Evolutionary conservation across 2,113 vertebrate species (phyloP).

Genomic region (human): DNA sequence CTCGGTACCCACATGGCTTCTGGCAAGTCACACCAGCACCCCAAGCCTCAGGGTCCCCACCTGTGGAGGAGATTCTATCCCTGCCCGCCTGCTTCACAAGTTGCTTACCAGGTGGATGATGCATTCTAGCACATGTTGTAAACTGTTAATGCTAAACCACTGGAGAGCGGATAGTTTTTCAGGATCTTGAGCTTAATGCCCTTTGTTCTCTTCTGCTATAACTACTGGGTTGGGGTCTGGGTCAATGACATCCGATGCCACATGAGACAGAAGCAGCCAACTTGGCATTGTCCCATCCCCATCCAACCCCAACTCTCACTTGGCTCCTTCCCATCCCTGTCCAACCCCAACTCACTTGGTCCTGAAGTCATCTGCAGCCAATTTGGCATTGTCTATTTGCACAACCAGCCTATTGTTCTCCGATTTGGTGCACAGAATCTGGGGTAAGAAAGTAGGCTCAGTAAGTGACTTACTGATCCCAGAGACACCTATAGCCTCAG

Average conservation of each 20-base stretch:
- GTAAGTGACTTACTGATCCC: neutral
- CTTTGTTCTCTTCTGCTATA: neutral
- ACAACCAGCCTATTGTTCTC: slow-evolving; percentile 83
- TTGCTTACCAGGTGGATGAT: neutral
- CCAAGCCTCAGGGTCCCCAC: neutral
- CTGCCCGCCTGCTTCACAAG: neutral
- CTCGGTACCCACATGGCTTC: neutral
- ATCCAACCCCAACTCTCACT: slow-evolving; percentile 83
- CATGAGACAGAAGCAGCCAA: neutral
- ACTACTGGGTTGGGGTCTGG: neutral
- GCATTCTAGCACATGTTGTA: neutral
- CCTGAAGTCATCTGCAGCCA: slow-evolving; percentile 88
- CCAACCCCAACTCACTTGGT: slow-evolving; percentile 83
- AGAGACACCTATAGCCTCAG: neutral
- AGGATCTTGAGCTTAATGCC: neutral
- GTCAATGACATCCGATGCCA: neutral
- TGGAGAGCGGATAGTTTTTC: neutral
- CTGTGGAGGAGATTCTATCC: neutral
- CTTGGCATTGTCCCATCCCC: neutral
- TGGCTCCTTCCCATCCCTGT: slow-evolving; percentile 44
- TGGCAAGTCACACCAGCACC: neutral
- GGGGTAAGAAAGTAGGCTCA: neutral
- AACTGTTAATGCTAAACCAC: neutral
- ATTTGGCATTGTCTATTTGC: slow-evolving; percentile 85
- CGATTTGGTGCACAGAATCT: slow-evolving; percentile 83